phyloP scores from a whole-genome alignment of 1,140 invertebrate species.

The Trichonephila clavipes region DNA sequence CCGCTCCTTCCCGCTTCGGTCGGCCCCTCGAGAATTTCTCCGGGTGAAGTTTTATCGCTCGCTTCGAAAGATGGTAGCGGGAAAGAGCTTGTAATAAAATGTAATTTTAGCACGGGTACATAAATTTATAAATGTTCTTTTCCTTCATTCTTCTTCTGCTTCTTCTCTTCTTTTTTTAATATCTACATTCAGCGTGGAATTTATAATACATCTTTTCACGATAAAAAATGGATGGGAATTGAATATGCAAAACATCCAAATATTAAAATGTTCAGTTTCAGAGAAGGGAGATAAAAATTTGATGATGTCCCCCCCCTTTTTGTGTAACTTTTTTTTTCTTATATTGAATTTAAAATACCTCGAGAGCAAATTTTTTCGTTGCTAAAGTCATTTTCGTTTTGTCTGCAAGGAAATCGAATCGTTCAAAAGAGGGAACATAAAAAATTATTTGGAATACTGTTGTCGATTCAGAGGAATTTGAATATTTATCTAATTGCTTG shows the following conservation, averaged over 20 bases:
- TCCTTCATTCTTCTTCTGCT: neutral
- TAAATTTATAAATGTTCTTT: conserved; percentile 59
- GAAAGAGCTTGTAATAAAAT: conserved; percentile 42
- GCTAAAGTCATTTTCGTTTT: neutral
- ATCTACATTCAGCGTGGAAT: conserved; percentile 42
- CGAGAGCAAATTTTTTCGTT: neutral
- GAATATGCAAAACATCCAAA: conserved; percentile 50
- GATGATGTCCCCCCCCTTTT: neutral
- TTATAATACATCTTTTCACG: conserved; percentile 7
- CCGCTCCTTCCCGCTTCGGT: neutral
- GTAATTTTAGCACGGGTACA: conserved; percentile 54
- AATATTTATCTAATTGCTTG: conserved; percentile 10
- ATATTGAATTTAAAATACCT: neutral
- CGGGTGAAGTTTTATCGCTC: conserved; percentile 1
- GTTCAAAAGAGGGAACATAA: neutral
- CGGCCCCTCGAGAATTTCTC: neutral
- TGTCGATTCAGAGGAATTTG: neutral
- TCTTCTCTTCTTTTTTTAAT: conserved; percentile 8
- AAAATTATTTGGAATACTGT: neutral
- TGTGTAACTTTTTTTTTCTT: neutral
- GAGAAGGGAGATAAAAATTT: neutral
- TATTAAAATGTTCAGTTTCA: conserved; percentile 13
- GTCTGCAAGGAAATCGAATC: neutral
- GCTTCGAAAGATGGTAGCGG: neutral
- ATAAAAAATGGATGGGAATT: conserved; percentile 45